These are phyloP conservation scores for Dolichomitus sp. DNA, from an alignment of 2,888 invertebrate genomes.

Conservation along the genomic window DNA sequence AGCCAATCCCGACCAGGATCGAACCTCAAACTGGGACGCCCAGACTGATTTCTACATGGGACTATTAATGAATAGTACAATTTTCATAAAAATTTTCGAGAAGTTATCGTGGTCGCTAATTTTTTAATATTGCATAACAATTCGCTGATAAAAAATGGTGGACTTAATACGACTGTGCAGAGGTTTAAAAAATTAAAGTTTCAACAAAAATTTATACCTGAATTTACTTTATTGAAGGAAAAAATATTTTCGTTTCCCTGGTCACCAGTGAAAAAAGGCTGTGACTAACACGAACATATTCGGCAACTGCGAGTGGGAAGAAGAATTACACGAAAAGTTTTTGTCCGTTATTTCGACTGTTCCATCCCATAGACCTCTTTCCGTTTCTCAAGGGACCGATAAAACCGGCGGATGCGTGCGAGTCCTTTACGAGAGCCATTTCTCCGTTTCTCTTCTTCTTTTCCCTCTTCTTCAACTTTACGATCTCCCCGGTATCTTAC, in stretches of 20 bases:
- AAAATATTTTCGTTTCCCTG: conserved; percentile 9
- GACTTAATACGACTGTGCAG: neutral
- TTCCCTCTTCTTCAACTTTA: conserved; percentile 55
- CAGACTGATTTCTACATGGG: too few relatives aligned
- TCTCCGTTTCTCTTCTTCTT: conserved; percentile 57
- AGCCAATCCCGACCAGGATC: too few relatives aligned
- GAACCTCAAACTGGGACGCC: too few relatives aligned
- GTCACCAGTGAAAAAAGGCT: neutral
- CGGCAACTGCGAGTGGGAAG: conserved; percentile 16
- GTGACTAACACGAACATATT: conserved; percentile 1
- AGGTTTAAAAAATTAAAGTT: neutral
- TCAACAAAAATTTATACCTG: too few relatives aligned
- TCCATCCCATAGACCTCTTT: conserved; percentile 34
- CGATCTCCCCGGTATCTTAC: conserved; percentile 53
- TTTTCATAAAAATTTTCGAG: neutral
- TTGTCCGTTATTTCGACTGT: conserved; percentile 65
- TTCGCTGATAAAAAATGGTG: neutral
- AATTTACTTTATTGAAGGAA: neutral
- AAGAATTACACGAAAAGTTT: conserved; percentile 33
- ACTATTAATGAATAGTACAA: neutral
- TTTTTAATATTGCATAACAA: neutral
- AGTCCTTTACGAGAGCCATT: conserved; percentile 64
- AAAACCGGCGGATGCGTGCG: conserved; percentile 59
- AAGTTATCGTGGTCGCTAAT: neutral
- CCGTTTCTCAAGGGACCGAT: conserved; percentile 62